A percentile compares a stretch with the other conserved stretches of the same genome.
phyloP scores from a whole-genome alignment of 2,113 vertebrate species.

The Silurus asotus region DNA sequence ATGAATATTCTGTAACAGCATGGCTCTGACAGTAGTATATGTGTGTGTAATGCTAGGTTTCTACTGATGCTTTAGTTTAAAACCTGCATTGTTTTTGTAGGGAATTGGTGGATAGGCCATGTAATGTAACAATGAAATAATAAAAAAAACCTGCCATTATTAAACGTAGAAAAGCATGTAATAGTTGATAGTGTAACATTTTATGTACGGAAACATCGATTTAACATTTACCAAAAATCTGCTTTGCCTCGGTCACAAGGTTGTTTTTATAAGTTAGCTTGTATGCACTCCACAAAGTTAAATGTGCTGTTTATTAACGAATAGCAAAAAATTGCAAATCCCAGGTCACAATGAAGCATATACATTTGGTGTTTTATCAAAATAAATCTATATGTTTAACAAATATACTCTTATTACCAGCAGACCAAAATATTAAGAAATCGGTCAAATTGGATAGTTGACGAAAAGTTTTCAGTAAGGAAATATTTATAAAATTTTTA shows the following conservation, averaged over 20 bases:
- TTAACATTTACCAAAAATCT: not conserved
- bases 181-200: not conserved
- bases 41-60: not conserved
- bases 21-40: not conserved
- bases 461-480: not conserved
- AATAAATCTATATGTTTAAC: not conserved
- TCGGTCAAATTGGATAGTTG: not conserved
- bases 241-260: not conserved
- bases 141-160: not conserved
- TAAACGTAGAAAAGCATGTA: not conserved
- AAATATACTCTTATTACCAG: not conserved
- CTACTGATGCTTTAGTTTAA: not conserved
- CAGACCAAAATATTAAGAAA: not conserved
- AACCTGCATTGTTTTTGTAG: not conserved
- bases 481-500: not conserved
- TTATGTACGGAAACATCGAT: not conserved
- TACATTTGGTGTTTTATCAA: not conserved
- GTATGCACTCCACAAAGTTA: not conserved
- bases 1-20: not conserved
- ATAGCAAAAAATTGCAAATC: not conserved
- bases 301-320: not conserved
- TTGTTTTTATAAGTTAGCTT: not conserved
- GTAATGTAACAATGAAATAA: not conserved
- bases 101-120: not conserved
- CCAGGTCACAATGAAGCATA: not conserved